phyloP scores from a whole-genome alignment of 2,113 vertebrate species.

The Vidua chalybeata region DNA sequence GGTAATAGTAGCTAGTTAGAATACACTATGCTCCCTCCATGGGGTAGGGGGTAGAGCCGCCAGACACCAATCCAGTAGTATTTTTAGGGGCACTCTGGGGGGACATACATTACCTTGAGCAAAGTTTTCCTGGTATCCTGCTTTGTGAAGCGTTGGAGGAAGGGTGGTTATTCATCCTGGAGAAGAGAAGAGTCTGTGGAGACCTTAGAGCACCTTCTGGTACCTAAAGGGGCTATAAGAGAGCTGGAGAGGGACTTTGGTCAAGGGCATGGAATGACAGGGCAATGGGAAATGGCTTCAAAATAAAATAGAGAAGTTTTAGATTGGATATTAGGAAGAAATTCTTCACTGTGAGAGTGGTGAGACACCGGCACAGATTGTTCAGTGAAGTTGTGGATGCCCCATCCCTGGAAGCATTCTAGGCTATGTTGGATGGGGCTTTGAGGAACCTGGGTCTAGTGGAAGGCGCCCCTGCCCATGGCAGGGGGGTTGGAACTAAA shows the following conservation, averaged over 20 bases:
- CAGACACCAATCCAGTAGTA: not conserved
- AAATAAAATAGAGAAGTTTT: not conserved
- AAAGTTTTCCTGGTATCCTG: not conserved
- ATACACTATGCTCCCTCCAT: not conserved
- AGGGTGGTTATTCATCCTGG: not conserved
- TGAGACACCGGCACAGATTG: not conserved
- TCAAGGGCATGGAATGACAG: not conserved
- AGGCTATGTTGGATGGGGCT: not conserved
- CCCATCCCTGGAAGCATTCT: not conserved
- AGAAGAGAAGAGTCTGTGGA: not conserved
- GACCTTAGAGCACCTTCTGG: not conserved
- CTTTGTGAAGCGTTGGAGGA: not conserved
- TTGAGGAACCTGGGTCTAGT: not conserved
- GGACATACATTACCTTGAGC: fast-evolving
- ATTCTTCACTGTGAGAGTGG: not conserved
- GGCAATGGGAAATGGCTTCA: not conserved
- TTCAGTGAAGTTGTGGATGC: not conserved
- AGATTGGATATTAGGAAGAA: not conserved
- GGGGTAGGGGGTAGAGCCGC: not conserved
- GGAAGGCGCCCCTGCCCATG: not conserved
- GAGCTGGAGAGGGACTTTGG: not conserved
- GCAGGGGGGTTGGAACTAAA: not conserved
- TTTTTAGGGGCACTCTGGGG: not conserved
- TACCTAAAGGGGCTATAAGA: not conserved
- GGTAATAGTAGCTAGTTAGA: not conserved